Base-by-base conservation (phyloP, 2,888 invertebrate genomes). In the Scaptomyza parva region DNA sequence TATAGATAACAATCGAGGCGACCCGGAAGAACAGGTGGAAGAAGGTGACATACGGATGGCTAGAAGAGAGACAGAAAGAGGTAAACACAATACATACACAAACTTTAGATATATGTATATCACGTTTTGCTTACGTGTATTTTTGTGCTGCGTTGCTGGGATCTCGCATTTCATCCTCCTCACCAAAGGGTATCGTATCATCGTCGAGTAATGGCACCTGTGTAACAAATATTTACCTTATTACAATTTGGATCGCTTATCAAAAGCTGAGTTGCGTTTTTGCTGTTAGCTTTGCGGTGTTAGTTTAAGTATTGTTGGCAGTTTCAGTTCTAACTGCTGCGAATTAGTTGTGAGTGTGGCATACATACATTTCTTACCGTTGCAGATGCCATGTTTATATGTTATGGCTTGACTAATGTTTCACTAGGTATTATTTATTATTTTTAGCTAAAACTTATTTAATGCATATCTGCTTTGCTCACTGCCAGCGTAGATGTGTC, bases 1-100 rank as follows among this genome's bases (percentile, higher is more conserved):
- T 93, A 91, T 99, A 99, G 17, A 96, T 94, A 28, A 97, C 92
- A 20, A 99, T 93, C 0, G 99, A 96, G 0, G 95, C 92, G 63
- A 95, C 93, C 57, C 98, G 95, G 92, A 99, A 99, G 69, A 95
- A 93, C 73, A 99, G 92, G 92, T 99, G 98, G 92, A 97, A 98
- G 90, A 97, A 94, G 33, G 97, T 97, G 72, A 98, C 97, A 91
- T 97, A 95, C 0, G 98, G 98, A 91, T 98, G 97, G 72, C 97
- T 97, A 93, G 9, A 94, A 48, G 30, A 14, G 7, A 30, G 94
- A 58, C 55, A 48, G 18, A 48, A n/a, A 64, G 75, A 66, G 66
- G 55, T 17, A 17, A 60, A 33, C 17, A 44, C 33, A 54, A 41
- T n/a, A 28, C 26, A 50, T 8, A 55, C 30, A 52, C 6, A 59